Evolutionary conservation across 2,797 vertebrate species (phyloP), one percentile per base, ranked within the genome.

Genomic region (Sorex maritimensis): DNA sequence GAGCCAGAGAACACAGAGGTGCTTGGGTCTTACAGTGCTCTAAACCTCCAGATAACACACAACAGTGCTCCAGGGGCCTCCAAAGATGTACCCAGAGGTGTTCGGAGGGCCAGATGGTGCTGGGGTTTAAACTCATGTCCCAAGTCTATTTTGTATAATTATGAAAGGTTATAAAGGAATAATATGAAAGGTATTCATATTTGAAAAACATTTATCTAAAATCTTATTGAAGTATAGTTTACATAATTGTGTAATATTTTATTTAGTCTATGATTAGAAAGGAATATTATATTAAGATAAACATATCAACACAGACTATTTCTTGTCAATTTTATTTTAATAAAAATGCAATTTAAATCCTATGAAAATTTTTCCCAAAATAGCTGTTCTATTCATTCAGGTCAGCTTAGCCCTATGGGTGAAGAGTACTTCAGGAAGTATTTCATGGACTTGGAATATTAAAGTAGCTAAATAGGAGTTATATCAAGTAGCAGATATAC

Each of bases 211-310:
- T 92, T 68, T 74, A 69, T 86, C 86, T 82, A 2, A 38, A 72
- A 88, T 23, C 2, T 88, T 41, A 72, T 55, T n/a, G 23, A 90
- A 90, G 24, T 2, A 46, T 63, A 71, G 87, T 86, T 88, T 68
- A 5, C 5, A 86, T 78, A 13, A 67, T 19, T 52, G 67, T 24
- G 61, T 46, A 67, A 44, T 52, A 52, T 52, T 52, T 52, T 52
- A 52, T 11, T 52, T 11, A 52, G 49, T 52, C 49, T 52, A 52
- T 52, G 49, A 52, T 52, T 14, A 52, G 49, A 88, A 81, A 77
- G 78, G 30, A 61, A 10, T 79, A 86, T 72, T 81, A 11, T 90
- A 44, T 72, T 92, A 78, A 14, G 81, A 15, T 38, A 74, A 92
- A 38, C 5, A 87, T 34, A 24, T 81, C 0, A 6, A 8, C 12